Percentiles rank a stretch among this genome's conserved stretches.
phyloP scores from a whole-genome alignment of 1,140 invertebrate species.

The Drosophila micromelanica region DNA sequence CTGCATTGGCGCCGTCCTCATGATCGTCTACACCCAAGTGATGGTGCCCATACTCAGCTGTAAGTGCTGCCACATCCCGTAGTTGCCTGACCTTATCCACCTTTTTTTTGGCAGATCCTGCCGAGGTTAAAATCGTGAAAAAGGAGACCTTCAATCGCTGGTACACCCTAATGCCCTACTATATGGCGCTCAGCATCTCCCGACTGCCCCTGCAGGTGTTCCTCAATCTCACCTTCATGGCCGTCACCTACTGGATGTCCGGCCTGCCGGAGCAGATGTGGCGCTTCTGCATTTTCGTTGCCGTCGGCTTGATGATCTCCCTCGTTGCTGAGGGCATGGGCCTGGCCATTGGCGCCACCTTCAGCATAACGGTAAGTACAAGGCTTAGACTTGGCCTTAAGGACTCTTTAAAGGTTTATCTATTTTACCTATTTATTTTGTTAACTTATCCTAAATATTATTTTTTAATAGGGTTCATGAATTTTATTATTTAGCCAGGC shows the following conservation, averaged over 20 bases:
- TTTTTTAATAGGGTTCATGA: too few species aligned
- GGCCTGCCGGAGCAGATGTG: constrained; percentile 85
- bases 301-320: constrained; percentile 86
- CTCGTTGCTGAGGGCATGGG: constrained; percentile 87
- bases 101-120: constrained; percentile 88
- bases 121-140: constrained; percentile 91
- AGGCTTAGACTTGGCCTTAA: too few species aligned
- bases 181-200: constrained; percentile 90
- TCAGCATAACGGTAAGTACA: constrained; percentile 87
- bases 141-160: constrained; percentile 93
- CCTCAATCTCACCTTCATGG: constrained; percentile 86
- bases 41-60: constrained; percentile 88
- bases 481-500: too few species aligned
- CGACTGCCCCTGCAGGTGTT: constrained; percentile 86
- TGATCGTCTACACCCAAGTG: constrained; percentile 88
- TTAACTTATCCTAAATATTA: too few species aligned
- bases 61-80: constrained; percentile 77
- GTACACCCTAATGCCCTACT: constrained; percentile 92
- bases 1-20: constrained; percentile 87
- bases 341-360: constrained; percentile 87
- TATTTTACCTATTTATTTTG: too few species aligned
- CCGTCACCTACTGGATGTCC: constrained; percentile 87
- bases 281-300: constrained; percentile 86
- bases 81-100: not conserved
- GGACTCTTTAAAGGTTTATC: not conserved